Evolutionary conservation across 1,140 invertebrate genomes (phyloP).

Genomic region (Heliconius melpomene): DNA sequence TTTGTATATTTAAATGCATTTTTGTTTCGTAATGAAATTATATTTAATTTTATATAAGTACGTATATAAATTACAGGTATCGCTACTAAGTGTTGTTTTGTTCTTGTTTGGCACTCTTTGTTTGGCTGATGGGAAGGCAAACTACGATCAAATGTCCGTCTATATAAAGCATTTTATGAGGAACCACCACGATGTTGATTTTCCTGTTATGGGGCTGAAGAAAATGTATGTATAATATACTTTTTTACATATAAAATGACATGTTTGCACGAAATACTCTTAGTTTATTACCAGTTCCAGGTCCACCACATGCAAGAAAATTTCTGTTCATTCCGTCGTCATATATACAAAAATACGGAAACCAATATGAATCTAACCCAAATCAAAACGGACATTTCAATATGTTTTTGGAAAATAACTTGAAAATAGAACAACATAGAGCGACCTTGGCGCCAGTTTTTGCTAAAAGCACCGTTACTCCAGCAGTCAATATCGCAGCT

Average conservation of each 20-base stretch:
- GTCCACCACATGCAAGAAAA: not conserved
- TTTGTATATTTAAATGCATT: not conserved
- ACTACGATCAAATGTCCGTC: not conserved
- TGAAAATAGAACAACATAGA: not conserved
- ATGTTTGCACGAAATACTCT: not conserved
- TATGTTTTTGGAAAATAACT: not conserved
- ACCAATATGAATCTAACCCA: not conserved
- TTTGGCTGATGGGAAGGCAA: not conserved
- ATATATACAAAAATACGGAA: not conserved
- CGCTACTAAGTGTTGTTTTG: not conserved
- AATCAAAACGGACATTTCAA: not conserved
- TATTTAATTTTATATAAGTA: not conserved
- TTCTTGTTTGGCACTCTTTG: not conserved
- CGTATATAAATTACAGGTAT: not conserved
- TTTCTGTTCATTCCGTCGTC: not conserved
- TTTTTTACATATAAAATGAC: not conserved
- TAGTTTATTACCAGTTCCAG: constrained; percentile 1
- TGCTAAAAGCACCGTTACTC: not conserved
- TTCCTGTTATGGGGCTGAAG: not conserved
- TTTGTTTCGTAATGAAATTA: not conserved
- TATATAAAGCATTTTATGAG: not conserved
- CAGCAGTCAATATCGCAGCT: not conserved
- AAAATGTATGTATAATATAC: not conserved
- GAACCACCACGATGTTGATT: not conserved
- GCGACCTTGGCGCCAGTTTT: not conserved